Percentiles rank a stretch among this genome's conserved stretches.
These are phyloP conservation scores for Caenorhabditis sp. DNA, from an alignment of 2,888 invertebrate genomes.

Conservation along the genomic window DNA sequence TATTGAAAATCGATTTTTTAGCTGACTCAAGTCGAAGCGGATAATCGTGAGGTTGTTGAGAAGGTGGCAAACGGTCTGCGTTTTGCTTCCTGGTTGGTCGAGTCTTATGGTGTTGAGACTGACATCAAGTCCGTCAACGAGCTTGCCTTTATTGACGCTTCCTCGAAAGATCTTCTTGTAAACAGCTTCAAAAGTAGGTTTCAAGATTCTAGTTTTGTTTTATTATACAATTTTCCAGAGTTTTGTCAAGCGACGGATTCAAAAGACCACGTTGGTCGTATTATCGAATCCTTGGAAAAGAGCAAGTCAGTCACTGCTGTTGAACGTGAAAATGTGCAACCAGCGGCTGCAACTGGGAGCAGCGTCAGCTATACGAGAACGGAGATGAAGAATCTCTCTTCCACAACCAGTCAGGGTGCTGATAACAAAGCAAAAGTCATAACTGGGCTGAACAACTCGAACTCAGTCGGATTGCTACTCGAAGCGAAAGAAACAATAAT, in stretches of 20 bases:
- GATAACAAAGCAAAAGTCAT: constrained; percentile 17
- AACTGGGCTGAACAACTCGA: constrained; percentile 10
- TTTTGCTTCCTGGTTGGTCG: constrained; percentile 36
- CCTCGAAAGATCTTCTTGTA: constrained; percentile 3
- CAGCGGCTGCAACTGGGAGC: background rate
- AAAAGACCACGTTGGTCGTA: constrained; percentile 1
- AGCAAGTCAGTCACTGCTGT: background rate
- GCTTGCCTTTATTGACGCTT: background rate
- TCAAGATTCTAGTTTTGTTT: background rate
- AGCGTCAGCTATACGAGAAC: constrained; percentile 9
- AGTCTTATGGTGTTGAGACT: constrained; percentile 7
- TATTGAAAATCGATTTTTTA: background rate
- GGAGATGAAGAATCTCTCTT: background rate
- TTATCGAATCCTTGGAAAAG: constrained; percentile 13
- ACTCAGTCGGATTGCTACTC: constrained; percentile 8
- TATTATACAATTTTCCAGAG: background rate
- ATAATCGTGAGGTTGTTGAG: background rate
- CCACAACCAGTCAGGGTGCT: background rate
- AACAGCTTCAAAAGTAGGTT: constrained; percentile 21
- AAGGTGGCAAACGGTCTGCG: constrained; percentile 33
- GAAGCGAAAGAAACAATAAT: background rate
- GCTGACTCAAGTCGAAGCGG: constrained; percentile 2
- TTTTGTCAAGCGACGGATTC: constrained; percentile 4
- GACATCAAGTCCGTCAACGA: constrained; percentile 6
- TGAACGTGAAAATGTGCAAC: background rate